Evolutionary conservation across 2,888 invertebrate genomes (phyloP).

Genomic region (Vesta saturnalis): DNA sequence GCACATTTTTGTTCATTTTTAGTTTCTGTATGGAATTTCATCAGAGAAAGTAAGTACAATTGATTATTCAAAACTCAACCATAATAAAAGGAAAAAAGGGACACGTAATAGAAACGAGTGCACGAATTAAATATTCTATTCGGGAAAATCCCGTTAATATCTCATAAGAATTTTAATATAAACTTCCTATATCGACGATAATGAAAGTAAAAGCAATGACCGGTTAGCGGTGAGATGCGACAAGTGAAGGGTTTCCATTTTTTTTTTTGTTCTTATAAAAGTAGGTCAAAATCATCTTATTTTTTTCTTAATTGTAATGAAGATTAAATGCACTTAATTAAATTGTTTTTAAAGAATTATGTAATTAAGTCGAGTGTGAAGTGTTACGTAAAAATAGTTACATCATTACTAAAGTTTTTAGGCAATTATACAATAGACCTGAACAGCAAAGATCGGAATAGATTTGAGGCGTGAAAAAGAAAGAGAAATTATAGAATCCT

Average conservation of each 20-base stretch:
- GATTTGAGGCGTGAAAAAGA: slow-evolving; percentile 5
- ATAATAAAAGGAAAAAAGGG: not conserved
- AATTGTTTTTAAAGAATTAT: slow-evolving; percentile 2
- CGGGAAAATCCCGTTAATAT: not conserved
- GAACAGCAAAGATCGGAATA: not conserved
- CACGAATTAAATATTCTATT: slow-evolving; percentile 16
- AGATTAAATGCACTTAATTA: slow-evolving; percentile 14
- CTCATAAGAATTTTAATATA: not conserved
- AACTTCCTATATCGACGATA: slow-evolving; percentile 9
- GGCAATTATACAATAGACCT: not conserved
- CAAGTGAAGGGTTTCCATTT: slow-evolving; percentile 30
- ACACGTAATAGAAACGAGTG: slow-evolving; percentile 24
- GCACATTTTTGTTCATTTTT: slow-evolving; percentile 46
- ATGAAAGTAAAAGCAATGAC: slow-evolving; percentile 30
- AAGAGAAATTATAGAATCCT: slow-evolving; percentile 6
- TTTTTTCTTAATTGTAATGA: slow-evolving; percentile 6
- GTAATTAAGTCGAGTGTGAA: slow-evolving; percentile 6
- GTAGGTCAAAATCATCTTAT: slow-evolving; percentile 16
- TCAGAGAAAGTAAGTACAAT: not conserved
- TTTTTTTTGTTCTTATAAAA: slow-evolving; percentile 16
- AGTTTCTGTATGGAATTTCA: not conserved
- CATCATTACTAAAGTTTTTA: no score
- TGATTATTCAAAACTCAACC: slow-evolving; percentile 9
- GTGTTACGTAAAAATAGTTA: slow-evolving; percentile 8
- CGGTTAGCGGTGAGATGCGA: slow-evolving; percentile 19